Evolutionary conservation across 2,113 vertebrate genomes (phyloP), one percentile per base, ranked within the genome.

Genomic region (Hemicordylus capensis): DNA sequence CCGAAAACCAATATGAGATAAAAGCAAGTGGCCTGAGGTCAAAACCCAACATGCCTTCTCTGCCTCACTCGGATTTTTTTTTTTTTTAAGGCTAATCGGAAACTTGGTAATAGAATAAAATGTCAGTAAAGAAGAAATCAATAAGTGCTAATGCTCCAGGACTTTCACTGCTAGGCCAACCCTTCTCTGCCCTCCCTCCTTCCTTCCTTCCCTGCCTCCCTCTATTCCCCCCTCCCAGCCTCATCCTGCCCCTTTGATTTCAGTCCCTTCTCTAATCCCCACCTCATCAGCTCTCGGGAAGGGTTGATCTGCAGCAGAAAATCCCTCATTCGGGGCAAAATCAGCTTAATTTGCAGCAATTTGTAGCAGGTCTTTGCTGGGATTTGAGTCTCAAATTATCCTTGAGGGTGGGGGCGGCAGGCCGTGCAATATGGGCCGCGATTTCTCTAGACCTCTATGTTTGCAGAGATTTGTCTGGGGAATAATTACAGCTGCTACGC

Each of bases 311-410:
- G 95, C 93, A 92, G 92, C 91, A 96, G 95, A 96, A 97, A 97
- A 97, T 96, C 96, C 95, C 95, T 96, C 95, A 95, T 97, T 96
- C 95, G 94, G 94, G 94, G 93, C 95, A 95, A 97, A 97, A 97
- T 97, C 97, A 97, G 94, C 95, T 97, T 98, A 97, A 97, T 97
- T 97, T 97, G 95, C 93, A 95, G 94, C 95, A 96, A 96, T 97
- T 97, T 97, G 96, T 95, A 96, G 94, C 94, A 94, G 93, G 95
- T 94, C 95, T 96, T 95, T 95, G 94, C 93, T 94, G 94, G 95
- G 95, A 97, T 97, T 96, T 96, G 94, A 97, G 96, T 96, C 96
- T 97, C 95, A 96, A 96, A 97, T 96, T 96, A 97, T 97, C 93
- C 92, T 79, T 61, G 90, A 72, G 90, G 90, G 94, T 84, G 84